Conservation (phyloP, 2,888 invertebrate genomes). For the Linnaemya vulpina region DNA sequence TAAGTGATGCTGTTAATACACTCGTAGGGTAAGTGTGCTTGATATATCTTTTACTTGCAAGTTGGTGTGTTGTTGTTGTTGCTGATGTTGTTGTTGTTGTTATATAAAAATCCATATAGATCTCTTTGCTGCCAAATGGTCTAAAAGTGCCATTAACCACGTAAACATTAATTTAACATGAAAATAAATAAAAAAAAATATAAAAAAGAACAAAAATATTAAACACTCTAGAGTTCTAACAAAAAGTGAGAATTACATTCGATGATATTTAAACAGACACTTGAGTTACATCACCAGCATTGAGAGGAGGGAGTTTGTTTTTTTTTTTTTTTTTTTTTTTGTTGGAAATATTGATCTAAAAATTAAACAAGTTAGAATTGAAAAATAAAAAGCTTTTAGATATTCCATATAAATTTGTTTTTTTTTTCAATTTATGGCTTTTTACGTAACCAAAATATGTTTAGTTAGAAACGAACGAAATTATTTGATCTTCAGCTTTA, state of each 20-base stretch:
- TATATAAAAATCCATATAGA: conserved; percentile 26
- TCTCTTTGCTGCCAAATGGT: conserved; percentile 65
- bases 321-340: too few relatives aligned
- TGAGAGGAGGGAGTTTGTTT: too few relatives aligned
- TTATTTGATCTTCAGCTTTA: too few relatives aligned
- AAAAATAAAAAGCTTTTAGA: too few relatives aligned
- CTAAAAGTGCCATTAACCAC: conserved; percentile 71
- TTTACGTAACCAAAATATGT: too few relatives aligned
- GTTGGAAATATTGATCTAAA: too few relatives aligned
- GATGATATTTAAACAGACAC: conserved; percentile 41
- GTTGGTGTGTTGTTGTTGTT: too few relatives aligned
- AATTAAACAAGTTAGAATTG: too few relatives aligned
- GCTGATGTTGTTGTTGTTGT: conserved; percentile 5
- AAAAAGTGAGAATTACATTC: conserved; percentile 16
- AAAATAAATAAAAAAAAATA: conserved; percentile 40
- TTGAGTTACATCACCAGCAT: conserved; percentile 24
- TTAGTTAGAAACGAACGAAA: too few relatives aligned
- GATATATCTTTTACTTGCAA: conserved; percentile 1
- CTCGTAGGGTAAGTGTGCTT: conserved; percentile 39
- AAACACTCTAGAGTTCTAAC: conserved; percentile 5
- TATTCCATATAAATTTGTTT: too few relatives aligned
- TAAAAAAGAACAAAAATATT: conserved; percentile 12
- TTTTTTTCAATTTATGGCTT: not conserved
- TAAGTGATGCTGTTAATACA: conserved; percentile 61
- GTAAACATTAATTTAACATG: conserved; percentile 70